Evolutionary conservation across 2,888 invertebrate species (phyloP), one percentile per base, ranked within the genome.

Genomic region (Lasioglossum marginatum): DNA sequence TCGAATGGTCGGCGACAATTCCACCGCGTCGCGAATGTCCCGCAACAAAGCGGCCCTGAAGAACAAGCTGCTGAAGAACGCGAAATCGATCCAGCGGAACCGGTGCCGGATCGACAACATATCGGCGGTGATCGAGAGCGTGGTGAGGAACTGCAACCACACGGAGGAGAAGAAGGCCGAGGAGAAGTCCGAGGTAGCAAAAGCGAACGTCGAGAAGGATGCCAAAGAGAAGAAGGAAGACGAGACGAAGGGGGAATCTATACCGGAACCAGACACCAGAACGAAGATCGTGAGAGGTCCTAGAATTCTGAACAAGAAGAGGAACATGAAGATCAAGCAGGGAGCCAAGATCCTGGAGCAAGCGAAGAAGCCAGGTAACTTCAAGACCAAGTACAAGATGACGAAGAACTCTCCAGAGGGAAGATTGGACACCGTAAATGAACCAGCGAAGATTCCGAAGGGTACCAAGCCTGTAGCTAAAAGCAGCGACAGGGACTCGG

Each of bases 41-140:
- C 88, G 92, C 34, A 94, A 92, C 83, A 95, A 95, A 79, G 93
- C 94, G 0, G 94, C 89, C n/a, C 83, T 95, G 48, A 92, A 94
- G 77, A 95, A 95, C 85, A 94, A 95, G 77, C 82, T 95, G 60
- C 85, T 95, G 85, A 94, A 95, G 84, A 94, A 95, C 82, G 95
- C 95, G 40, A 95, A 95, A 79, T 94, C 94, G 74, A 92, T 93
- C 66, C 94, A 95, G 52, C 92, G 94, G 3, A 93, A 94, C 77
- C 93, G 94, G 2, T 93, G 93, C 77, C 88, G 94, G 16, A 90
- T 90, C 73, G 94, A 94, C 82, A 94, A 94, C 80, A 93, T 94
- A 57, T 91, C 92, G 2, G 94, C 94, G 12, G 91, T 92, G 34
- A 94, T 94, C 79, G 94, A 94, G 83, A 93, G 93, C 73, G 94